Evolutionary conservation across 2,888 invertebrate genomes (phyloP).

Genomic region (Polietes domitor): DNA sequence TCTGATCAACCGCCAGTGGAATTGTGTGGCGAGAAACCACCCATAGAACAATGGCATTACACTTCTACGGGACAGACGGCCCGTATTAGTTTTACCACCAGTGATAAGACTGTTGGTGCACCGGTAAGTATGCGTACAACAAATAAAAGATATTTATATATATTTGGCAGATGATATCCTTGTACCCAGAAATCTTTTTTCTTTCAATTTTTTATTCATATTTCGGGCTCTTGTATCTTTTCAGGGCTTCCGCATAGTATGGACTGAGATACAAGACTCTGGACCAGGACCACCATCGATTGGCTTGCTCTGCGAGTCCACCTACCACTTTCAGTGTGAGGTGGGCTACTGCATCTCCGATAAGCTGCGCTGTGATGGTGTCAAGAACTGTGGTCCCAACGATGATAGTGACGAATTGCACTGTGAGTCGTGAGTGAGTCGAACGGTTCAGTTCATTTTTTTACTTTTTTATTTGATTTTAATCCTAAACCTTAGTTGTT

Average conservation of each 20-base stretch:
- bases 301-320: conserved; percentile 81
- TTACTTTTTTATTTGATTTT: conserved; percentile 71
- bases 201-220: conserved; percentile 2
- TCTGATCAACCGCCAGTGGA: conserved; percentile 91
- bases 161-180: no score
- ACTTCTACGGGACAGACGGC: conserved; percentile 93
- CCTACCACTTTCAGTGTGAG: conserved; percentile 88
- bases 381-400: conserved; percentile 88
- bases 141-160: no score
- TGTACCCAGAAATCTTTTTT: no score
- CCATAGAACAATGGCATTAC: conserved; percentile 90
- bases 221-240: neutral
- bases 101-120: conserved; percentile 96
- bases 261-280: conserved; percentile 93
- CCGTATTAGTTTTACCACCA: conserved; percentile 96
- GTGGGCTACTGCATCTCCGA: conserved; percentile 91
- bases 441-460: conserved; percentile 82
- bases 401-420: conserved; percentile 82
- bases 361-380: conserved; percentile 88
- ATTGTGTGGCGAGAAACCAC: conserved; percentile 92
- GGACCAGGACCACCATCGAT: conserved; percentile 82
- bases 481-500: conserved; percentile 64
- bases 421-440: conserved; percentile 82
- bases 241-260: conserved; percentile 94
- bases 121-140: conserved; percentile 77